phyloP scores from a whole-genome alignment of 2,113 vertebrate genomes.

The Leuciscus idus region DNA sequence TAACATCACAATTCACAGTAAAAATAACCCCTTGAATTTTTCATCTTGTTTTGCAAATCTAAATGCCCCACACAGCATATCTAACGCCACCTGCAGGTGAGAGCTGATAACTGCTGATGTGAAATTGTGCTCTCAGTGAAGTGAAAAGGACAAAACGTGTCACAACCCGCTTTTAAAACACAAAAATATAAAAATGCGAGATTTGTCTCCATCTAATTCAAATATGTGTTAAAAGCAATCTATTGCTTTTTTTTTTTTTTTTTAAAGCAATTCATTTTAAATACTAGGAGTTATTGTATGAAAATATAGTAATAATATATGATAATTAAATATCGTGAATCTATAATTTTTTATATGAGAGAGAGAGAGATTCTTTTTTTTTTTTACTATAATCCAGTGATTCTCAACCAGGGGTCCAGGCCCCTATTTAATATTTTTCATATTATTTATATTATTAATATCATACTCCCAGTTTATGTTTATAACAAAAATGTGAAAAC shows the following conservation, averaged over 20 bases:
- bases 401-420: too few species aligned
- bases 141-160: slow-evolving; percentile 33
- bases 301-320: neutral
- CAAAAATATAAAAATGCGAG: slow-evolving; percentile 1
- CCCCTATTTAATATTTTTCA: too few species aligned
- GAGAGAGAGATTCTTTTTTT: too few species aligned
- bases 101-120: slow-evolving; percentile 25
- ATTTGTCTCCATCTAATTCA: slow-evolving; percentile 49
- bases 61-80: slow-evolving; percentile 40
- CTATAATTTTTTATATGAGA: too few species aligned
- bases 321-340: too few species aligned
- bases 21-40: slow-evolving; percentile 43
- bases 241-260: too few species aligned
- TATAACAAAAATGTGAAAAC: too few species aligned
- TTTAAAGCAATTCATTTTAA: neutral
- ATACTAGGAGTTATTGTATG: neutral
- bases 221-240: too few species aligned
- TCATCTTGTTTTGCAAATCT: slow-evolving; percentile 31
- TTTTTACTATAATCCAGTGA: too few species aligned
- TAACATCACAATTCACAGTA: slow-evolving; percentile 33
- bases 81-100: slow-evolving; percentile 55
- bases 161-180: slow-evolving; percentile 3
- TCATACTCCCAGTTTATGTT: too few species aligned
- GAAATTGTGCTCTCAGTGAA: slow-evolving; percentile 29
- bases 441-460: too few species aligned